Evolutionary conservation across 1,140 invertebrate species (phyloP).

Genomic region (Stegodyphus mimosarum): DNA sequence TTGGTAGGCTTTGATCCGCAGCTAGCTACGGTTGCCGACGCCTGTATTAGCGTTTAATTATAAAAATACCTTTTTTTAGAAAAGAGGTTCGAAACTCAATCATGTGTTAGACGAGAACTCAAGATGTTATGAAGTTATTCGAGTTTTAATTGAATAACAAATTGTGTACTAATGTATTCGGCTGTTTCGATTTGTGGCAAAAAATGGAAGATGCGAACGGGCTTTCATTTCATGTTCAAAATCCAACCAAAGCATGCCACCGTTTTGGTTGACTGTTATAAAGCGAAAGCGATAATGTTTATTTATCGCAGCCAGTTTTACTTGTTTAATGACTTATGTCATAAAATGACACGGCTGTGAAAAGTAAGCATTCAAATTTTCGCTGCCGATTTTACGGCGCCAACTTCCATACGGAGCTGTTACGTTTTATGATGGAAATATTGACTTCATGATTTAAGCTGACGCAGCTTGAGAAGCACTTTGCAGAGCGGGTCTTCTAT

Average conservation of each 20-base stretch:
- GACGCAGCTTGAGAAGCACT: constrained; percentile 6
- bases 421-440: constrained; percentile 28
- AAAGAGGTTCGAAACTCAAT: no score
- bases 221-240: background rate
- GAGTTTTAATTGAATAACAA: no score
- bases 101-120: no score
- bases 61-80: no score
- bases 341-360: constrained; percentile 23
- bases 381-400: constrained; percentile 18
- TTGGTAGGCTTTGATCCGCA: no score
- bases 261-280: constrained; percentile 15
- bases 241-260: background rate
- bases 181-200: no score
- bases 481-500: background rate
- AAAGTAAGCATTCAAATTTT: constrained; percentile 33
- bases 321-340: constrained; percentile 34
- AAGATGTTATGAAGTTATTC: no score
- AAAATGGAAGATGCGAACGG: background rate
- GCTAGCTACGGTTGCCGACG: no score
- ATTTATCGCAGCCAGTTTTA: constrained; percentile 24
- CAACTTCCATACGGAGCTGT: background rate
- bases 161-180: no score
- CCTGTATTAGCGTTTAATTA: no score
- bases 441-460: constrained; percentile 22
- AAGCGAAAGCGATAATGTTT: constrained; percentile 27